Conservation (phyloP, 2,888 invertebrate genomes). For the Dione juno region DNA sequence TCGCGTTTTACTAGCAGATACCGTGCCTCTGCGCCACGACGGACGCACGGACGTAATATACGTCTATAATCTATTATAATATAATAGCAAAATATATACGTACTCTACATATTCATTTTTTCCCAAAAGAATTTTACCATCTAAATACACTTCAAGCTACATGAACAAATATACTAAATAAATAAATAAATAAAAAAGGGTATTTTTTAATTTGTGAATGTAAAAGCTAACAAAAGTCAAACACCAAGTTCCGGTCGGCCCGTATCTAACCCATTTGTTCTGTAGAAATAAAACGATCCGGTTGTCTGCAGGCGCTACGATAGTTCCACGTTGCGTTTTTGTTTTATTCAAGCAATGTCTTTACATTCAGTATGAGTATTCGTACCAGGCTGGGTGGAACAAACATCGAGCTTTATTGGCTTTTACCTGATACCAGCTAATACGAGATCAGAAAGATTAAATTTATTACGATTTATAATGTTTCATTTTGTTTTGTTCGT, state of each 20-base stretch:
- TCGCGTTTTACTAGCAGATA: no score
- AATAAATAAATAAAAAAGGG: not conserved
- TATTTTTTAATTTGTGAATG: not conserved
- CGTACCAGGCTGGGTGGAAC: slow-evolving; percentile 1
- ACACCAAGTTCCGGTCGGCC: slow-evolving; percentile 18
- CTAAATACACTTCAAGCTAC: no score
- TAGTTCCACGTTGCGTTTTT: slow-evolving; percentile 16
- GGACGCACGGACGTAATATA: no score
- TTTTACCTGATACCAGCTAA: slow-evolving; percentile 17
- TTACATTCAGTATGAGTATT: slow-evolving; percentile 2
- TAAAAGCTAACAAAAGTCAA: slow-evolving; percentile 17
- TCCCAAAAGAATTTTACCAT: no score
- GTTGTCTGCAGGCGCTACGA: slow-evolving; percentile 23
- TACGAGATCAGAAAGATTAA: not conserved
- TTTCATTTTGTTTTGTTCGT: not conserved
- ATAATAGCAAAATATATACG: no score
- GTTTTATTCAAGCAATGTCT: slow-evolving; percentile 23
- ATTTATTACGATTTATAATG: not conserved
- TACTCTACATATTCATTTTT: no score
- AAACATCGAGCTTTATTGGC: slow-evolving; percentile 10
- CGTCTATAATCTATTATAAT: no score
- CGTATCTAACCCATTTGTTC: slow-evolving; percentile 31
- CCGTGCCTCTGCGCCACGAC: no score
- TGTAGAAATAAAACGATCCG: slow-evolving; percentile 23
- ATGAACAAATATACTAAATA: not conserved